Evolutionary conservation across 2,888 invertebrate species (phyloP), one percentile per base, ranked within the genome.

Genomic region (Euplagia quadripunctaria): DNA sequence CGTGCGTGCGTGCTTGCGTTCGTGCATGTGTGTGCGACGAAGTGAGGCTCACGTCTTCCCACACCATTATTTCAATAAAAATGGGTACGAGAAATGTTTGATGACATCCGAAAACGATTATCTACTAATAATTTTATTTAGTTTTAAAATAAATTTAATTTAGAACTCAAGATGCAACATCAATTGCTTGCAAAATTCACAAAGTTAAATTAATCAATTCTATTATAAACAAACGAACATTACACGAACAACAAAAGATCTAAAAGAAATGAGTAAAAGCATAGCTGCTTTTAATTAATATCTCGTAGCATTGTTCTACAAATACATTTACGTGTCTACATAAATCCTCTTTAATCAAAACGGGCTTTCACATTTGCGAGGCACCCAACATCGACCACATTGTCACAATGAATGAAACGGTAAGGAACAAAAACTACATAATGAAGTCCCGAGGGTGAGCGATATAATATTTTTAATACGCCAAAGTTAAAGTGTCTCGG

Each of bases 401-500:
- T 64, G 7, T 70, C 55, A 66, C 65, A 16, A 7, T 61, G 41
- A 69, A 63, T 69, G 11, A 69, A 69, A 69, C 46, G 16, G 49
- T 6, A 58, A 51, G 41, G 58, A 58, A 58, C 55, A 71, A 71
- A 65, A 66, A n/a, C 46, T 31, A 58, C 17, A 49, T 58, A 71
- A 58, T 58, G 58, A 66, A 71, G 41, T 49, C 58, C 46, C 65
- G 41, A 71, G 58, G 46, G 65, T 42, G 6, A 16, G 55, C 46
- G 31, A 65, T 12, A 71, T 41, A 58, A 71, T 71, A 65, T 71
- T 66, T 71, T 58, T 61, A 58, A 66, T 55, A 41, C 58, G 46
- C 5, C 52, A 55, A 61, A 64, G 71, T 68, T 71, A 42, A 67
- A 63, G 42, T 58, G n/a, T 46, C 61, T 20, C n/a, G 31, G 14